phyloP scores from a whole-genome alignment of 35 echinoderm and acorn worm genomes.

The Apostichopus californicus region DNA sequence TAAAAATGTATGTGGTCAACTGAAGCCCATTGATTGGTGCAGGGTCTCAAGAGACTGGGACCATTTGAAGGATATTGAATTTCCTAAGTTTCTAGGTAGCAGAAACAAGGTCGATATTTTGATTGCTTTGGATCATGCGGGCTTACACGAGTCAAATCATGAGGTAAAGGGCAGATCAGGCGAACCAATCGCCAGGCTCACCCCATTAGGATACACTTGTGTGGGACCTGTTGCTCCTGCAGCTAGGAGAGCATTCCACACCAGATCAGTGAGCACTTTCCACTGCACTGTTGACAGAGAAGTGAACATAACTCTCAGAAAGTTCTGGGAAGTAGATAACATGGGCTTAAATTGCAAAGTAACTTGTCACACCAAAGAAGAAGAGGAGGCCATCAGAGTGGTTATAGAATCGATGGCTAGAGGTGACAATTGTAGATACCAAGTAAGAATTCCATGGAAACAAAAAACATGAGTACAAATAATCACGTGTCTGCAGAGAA shows the following conservation, averaged over 20 bases:
- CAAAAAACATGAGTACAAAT: not conserved
- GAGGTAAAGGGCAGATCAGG: constrained; percentile 30
- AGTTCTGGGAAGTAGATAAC: constrained; percentile 60
- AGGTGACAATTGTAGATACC: not conserved
- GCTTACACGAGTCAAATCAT: constrained; percentile 6
- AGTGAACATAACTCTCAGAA: constrained; percentile 4
- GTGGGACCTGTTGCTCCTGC: constrained; percentile 23
- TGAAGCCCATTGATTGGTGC: constrained; percentile 22
- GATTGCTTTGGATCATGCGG: constrained; percentile 7
- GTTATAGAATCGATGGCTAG: not conserved
- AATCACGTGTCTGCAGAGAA: constrained; percentile 24
- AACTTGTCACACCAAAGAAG: constrained; percentile 14
- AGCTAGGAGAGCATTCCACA: constrained; percentile 2
- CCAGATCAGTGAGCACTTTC: not conserved
- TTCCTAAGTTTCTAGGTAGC: not conserved
- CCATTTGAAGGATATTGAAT: constrained; percentile 29
- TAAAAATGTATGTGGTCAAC: not conserved
- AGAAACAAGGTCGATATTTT: constrained; percentile 32
- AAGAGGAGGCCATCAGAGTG: not conserved
- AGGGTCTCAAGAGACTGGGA: constrained; percentile 27
- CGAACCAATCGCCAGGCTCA: constrained; percentile 57
- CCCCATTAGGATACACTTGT: constrained; percentile 55
- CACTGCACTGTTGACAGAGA: not conserved
- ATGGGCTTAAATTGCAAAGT: not conserved
- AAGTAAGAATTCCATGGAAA: constrained; percentile 54